A percentile compares a stretch with the other conserved stretches of the same genome.
Evolutionary conservation across 92 coral and sea anemone species (phyloP).

Genomic region (Epizoanthus stellaris): DNA sequence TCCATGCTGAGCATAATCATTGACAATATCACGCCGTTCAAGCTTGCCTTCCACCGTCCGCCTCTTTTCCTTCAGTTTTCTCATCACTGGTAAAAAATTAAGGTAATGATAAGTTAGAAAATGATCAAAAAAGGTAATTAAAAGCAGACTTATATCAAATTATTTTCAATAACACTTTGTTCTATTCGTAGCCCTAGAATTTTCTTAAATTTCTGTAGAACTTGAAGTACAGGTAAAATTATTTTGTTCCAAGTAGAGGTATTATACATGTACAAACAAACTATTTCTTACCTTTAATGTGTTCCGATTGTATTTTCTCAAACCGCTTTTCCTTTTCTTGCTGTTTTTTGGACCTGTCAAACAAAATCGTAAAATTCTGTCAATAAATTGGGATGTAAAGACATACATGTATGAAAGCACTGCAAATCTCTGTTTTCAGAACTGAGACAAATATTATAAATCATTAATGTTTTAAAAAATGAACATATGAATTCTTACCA

Average conservation of each 20-base stretch:
- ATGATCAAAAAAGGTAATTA: too few species aligned
- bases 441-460: background rate
- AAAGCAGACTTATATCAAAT: too few species aligned
- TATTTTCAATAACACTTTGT: too few species aligned
- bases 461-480: background rate
- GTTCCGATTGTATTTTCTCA: slow-evolving; percentile 91
- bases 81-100: slow-evolving; percentile 61
- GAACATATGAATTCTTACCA: slow-evolving; percentile 65
- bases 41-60: slow-evolving; percentile 96
- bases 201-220: too few species aligned
- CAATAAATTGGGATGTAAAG: background rate
- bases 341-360: slow-evolving; percentile 89
- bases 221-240: too few species aligned
- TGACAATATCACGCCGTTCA: slow-evolving; percentile 91
- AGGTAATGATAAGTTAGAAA: background rate
- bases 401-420: background rate
- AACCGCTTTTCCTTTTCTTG: slow-evolving; percentile 91
- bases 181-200: too few species aligned
- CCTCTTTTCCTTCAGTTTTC: slow-evolving; percentile 92
- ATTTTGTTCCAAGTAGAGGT: too few species aligned
- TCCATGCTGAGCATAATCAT: slow-evolving; percentile 79
- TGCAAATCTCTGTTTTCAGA: background rate
- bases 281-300: slow-evolving; percentile 82
- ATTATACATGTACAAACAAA: background rate
- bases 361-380: background rate